Percentiles rank a stretch among this genome's conserved stretches.
These are phyloP conservation scores for Catocala sponsa DNA, from an alignment of 2,888 invertebrate genomes.

Conservation along the genomic window DNA sequence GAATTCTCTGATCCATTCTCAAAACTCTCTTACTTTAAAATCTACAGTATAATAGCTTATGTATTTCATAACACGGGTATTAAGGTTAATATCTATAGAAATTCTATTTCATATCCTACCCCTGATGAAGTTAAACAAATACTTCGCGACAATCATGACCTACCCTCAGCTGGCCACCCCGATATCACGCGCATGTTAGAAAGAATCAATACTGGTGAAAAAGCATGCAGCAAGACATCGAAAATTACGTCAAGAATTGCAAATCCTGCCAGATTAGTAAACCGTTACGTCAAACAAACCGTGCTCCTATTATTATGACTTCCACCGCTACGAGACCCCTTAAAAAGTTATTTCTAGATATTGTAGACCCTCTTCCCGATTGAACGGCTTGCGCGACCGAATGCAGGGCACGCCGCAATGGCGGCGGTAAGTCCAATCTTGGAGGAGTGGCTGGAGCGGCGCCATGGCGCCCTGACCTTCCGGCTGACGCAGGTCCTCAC, in stretches of 20 bases:
- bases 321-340: slow-evolving; percentile 11
- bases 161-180: neutral
- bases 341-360: slow-evolving; percentile 10
- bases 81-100: slow-evolving; percentile 11
- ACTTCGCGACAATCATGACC: neutral
- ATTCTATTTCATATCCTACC: slow-evolving; percentile 10
- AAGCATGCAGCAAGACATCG: neutral
- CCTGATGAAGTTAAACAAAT: slow-evolving; percentile 6
- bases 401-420: too few species aligned
- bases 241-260: slow-evolving; percentile 20
- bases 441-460: too few species aligned
- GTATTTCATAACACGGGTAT: slow-evolving; percentile 2
- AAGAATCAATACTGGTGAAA: neutral
- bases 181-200: neutral
- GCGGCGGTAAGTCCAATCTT: too few species aligned
- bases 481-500: too few species aligned
- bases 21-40: slow-evolving; percentile 6
- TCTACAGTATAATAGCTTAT: slow-evolving; percentile 7
- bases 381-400: too few species aligned
- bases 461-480: too few species aligned
- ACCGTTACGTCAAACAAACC: slow-evolving; percentile 15
- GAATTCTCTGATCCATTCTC: slow-evolving; percentile 7
- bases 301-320: slow-evolving; percentile 15
- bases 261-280: slow-evolving; percentile 22
- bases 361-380: too few species aligned